Conservation (phyloP, 1,140 invertebrate species). For the Cherax destructor region DNA sequence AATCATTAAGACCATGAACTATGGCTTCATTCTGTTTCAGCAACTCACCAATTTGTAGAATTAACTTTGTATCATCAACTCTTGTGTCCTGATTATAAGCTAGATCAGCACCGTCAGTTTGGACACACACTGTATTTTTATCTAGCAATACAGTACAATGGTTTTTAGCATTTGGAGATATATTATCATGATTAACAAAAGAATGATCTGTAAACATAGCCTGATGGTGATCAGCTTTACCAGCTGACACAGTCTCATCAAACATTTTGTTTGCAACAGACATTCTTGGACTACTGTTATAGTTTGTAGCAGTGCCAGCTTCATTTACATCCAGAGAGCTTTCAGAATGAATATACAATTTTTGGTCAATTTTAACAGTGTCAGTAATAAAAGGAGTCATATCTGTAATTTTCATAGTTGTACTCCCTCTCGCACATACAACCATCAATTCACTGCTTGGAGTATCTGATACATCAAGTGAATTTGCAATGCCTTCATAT, state of each 20-base stretch:
- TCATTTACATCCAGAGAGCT: too few species aligned
- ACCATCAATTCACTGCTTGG: neutral
- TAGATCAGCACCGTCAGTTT: neutral
- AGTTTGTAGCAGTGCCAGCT: too few species aligned
- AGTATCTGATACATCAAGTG: neutral
- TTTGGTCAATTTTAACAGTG: neutral
- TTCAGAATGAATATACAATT: neutral
- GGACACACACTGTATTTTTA: neutral
- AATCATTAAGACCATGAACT: constrained; percentile 19
- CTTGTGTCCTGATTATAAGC: neutral
- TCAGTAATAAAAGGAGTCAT: neutral
- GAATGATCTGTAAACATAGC: too few species aligned
- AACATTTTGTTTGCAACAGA: too few species aligned
- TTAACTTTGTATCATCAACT: neutral
- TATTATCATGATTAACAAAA: too few species aligned
- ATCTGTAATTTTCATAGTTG: neutral
- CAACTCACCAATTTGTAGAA: constrained; percentile 37
- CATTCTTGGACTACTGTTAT: too few species aligned
- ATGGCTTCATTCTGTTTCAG: constrained; percentile 31
- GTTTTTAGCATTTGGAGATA: too few species aligned
- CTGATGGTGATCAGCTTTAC: too few species aligned
- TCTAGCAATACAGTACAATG: too few species aligned
- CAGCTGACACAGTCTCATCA: too few species aligned
- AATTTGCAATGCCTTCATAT: neutral
- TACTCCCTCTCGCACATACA: neutral